A percentile compares a stretch with the other conserved stretches of the same genome.
phyloP scores from a whole-genome alignment of 2,888 invertebrate genomes.

The Zhuqinia jingwanae region DNA sequence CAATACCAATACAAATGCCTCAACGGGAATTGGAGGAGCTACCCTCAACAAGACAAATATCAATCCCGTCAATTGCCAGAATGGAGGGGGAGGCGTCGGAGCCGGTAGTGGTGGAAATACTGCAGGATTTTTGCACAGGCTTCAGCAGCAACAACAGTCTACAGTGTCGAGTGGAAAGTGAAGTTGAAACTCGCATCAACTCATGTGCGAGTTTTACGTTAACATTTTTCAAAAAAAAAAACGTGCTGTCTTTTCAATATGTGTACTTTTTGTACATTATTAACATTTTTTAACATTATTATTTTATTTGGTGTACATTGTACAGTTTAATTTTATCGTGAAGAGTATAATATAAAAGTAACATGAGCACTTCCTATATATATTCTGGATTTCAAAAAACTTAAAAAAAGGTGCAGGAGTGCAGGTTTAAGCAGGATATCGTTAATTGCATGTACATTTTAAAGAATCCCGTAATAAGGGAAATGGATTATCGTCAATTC shows the following conservation, averaged over 20 bases:
- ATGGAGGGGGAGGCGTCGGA: conserved; percentile 20
- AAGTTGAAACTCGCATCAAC: background rate
- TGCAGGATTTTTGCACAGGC: conserved; percentile 53
- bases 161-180: conserved; percentile 56
- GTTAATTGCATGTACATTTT: background rate
- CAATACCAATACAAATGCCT: conserved; percentile 21
- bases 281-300: no score
- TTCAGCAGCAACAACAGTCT: conserved; percentile 59
- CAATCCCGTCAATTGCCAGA: conserved; percentile 50
- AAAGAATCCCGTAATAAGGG: background rate
- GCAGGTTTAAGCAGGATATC: background rate
- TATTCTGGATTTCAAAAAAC: background rate
- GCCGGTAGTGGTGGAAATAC: background rate
- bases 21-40: background rate
- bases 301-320: background rate
- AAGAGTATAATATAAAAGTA: no score
- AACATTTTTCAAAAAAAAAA: background rate
- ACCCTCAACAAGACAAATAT: conserved; percentile 14
- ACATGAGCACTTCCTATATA: no score
- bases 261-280: no score
- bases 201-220: no score
- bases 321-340: background rate
- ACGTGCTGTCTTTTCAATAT: no score
- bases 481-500: background rate
- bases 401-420: background rate